Conservation (phyloP, 2,113 vertebrate species). For the Macquaria ambigua region DNA sequence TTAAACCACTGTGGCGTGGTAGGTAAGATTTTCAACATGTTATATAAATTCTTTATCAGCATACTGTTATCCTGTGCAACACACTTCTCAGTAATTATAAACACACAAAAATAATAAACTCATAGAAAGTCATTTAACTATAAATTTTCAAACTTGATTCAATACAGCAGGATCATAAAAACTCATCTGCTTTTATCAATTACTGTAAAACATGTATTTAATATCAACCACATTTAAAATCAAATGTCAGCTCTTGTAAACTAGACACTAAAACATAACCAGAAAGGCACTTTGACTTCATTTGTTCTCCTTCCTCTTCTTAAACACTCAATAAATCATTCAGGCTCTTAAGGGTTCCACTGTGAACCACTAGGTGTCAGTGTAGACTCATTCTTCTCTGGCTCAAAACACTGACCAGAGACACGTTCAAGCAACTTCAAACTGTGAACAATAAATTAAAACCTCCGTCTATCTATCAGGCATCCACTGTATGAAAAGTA, state of each 20-base stretch:
- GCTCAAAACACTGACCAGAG: neutral
- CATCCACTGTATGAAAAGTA: neutral
- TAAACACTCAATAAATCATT: neutral
- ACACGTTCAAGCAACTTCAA: conserved; percentile 19
- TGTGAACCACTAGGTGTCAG: conserved; percentile 71
- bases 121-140: neutral
- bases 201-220: neutral
- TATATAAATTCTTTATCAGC: neutral
- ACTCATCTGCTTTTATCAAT: neutral
- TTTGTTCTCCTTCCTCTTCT: neutral
- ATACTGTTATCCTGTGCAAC: conserved; percentile 20
- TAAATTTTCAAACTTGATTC: conserved; percentile 12
- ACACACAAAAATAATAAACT: conserved; percentile 16
- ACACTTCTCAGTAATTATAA: neutral
- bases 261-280: neutral
- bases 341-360: neutral
- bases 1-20: neutral
- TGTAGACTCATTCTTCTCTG: conserved; percentile 14
- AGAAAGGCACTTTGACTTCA: conserved; percentile 18
- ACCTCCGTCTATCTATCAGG: neutral
- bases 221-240: conserved; percentile 4
- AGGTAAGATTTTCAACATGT: neutral
- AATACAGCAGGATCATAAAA: conserved; percentile 13
- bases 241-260: conserved; percentile 26
- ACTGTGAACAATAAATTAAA: conserved; percentile 20